Conservation (phyloP, 2,113 vertebrate genomes). For the Psittacus erithacus region DNA sequence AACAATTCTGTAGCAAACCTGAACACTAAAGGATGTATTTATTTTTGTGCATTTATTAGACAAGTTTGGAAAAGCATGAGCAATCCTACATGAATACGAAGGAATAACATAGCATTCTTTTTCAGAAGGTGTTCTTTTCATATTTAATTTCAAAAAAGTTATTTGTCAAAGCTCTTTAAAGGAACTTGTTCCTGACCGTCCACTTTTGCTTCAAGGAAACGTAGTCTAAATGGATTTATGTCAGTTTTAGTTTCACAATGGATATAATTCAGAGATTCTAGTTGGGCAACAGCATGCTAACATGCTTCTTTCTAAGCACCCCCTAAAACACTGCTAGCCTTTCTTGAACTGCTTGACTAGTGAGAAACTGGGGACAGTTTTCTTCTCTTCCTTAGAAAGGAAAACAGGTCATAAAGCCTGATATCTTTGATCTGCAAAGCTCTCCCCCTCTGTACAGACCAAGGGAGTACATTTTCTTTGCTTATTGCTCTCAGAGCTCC, state of each 20-base stretch:
- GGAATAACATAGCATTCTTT: background rate
- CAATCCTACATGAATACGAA: background rate
- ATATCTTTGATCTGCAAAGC: background rate
- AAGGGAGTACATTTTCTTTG: background rate
- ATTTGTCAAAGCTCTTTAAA: constrained; percentile 15
- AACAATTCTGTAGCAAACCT: constrained; percentile 26
- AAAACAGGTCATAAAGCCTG: background rate
- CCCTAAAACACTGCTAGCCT: background rate
- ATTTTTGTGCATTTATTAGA: constrained; percentile 14
- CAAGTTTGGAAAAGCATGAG: background rate
- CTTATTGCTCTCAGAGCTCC: background rate
- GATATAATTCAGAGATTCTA: background rate
- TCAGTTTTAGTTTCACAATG: constrained; percentile 40
- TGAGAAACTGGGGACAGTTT: background rate
- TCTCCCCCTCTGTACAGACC: background rate
- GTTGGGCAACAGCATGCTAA: background rate
- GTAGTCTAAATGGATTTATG: constrained; percentile 37
- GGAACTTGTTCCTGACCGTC: background rate
- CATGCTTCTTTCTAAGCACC: background rate
- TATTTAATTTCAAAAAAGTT: constrained; percentile 11
- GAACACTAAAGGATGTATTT: background rate
- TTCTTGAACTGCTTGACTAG: background rate
- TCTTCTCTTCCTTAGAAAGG: background rate
- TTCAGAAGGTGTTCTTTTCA: background rate
- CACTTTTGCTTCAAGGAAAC: background rate